These are phyloP conservation scores for Anthopleura sola DNA, from an alignment of 64 coral and sea anemone genomes.

Conservation along the genomic window DNA sequence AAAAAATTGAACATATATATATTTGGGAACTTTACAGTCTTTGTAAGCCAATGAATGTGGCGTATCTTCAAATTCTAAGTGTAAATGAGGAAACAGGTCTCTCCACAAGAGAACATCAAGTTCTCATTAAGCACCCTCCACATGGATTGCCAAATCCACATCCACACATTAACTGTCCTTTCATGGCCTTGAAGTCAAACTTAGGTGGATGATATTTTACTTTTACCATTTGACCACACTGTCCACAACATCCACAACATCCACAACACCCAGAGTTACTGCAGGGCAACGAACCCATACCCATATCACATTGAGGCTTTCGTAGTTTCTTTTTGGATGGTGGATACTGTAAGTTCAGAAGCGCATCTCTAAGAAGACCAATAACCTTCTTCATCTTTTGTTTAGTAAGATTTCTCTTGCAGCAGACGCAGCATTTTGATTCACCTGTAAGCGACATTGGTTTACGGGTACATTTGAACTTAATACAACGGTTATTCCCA, in stretches of 20 bases:
- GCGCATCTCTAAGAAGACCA: slow-evolving; percentile 3
- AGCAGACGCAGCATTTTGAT: not conserved
- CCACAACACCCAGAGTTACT: slow-evolving; percentile 24
- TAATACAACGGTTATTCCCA: no score
- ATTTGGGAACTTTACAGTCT: not conserved
- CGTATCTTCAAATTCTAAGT: no score
- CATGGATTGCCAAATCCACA: slow-evolving; percentile 31
- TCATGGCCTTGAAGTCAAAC: slow-evolving; percentile 46
- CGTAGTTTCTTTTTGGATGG: slow-evolving; percentile 13
- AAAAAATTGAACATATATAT: no score
- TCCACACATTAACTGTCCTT: slow-evolving; percentile 25
- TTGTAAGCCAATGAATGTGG: not conserved
- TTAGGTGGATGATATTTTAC: slow-evolving; percentile 45
- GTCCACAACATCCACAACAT: slow-evolving; percentile 27
- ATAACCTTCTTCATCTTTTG: not conserved
- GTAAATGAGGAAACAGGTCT: no score
- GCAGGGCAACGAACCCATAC: slow-evolving; percentile 1
- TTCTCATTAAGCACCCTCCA: slow-evolving; percentile 24
- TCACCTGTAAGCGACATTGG: not conserved
- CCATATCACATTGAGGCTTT: slow-evolving; percentile 19
- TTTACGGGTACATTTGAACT: not conserved
- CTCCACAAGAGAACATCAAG: not conserved
- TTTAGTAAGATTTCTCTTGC: slow-evolving; percentile 20
- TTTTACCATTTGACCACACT: slow-evolving; percentile 22
- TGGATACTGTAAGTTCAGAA: not conserved